Evolutionary conservation across 2,113 vertebrate genomes (phyloP).

Genomic region (Amblyornis subalaris): DNA sequence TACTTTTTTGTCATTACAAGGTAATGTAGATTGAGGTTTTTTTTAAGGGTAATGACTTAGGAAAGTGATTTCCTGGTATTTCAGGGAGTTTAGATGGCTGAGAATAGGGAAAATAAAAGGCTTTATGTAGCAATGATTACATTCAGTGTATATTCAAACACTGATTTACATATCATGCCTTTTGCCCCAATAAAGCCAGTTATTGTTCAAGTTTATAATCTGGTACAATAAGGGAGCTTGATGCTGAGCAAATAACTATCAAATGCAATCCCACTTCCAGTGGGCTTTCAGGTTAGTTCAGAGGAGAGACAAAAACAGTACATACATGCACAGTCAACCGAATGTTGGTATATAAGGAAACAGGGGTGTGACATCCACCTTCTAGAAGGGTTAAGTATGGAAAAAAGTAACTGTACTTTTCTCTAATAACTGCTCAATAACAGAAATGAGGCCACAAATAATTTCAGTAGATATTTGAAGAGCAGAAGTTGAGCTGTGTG

Average conservation of each 20-base stretch:
- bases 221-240: not conserved
- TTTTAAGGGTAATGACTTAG: not conserved
- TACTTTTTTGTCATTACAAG: not conserved
- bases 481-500: not conserved
- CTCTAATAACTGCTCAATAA: not conserved
- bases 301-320: not conserved
- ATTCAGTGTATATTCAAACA: not conserved
- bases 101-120: not conserved
- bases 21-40: not conserved
- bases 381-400: not conserved
- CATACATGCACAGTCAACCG: not conserved
- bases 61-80: not conserved
- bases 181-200: not conserved
- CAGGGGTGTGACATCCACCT: not conserved
- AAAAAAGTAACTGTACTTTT: not conserved
- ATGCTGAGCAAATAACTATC: not conserved
- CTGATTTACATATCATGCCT: not conserved
- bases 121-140: not conserved
- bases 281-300: not conserved
- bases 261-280: not conserved
- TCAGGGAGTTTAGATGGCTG: not conserved
- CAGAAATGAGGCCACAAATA: not conserved
- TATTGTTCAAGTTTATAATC: not conserved
- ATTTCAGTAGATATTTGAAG: not conserved
- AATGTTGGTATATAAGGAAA: rapidly evolving